Evolutionary conservation across 2,888 invertebrate species (phyloP).

Genomic region (Chaitophorus viminalis): DNA sequence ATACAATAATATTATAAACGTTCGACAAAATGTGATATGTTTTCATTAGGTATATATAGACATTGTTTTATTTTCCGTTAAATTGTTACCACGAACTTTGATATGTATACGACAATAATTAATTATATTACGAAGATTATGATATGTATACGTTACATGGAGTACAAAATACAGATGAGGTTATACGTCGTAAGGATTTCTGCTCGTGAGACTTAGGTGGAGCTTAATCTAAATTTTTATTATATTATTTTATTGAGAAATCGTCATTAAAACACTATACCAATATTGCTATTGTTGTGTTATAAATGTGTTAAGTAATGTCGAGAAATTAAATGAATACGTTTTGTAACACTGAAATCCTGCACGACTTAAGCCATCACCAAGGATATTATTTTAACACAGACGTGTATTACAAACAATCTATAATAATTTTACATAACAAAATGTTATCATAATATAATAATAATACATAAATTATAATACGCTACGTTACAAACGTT

Average conservation of each 20-base stretch:
- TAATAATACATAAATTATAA: neutral
- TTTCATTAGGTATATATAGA: constrained; percentile 28
- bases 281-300: too few species aligned
- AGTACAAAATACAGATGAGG: neutral
- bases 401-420: neutral
- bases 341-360: neutral
- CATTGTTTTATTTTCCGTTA: neutral
- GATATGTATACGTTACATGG: neutral
- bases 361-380: neutral
- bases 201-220: neutral
- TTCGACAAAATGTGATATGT: constrained; percentile 24
- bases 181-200: too few species aligned
- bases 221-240: neutral
- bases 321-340: too few species aligned
- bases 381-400: neutral
- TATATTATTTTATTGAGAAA: too few species aligned
- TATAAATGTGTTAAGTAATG: too few species aligned
- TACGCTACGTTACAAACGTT: constrained; percentile 21
- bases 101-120: neutral
- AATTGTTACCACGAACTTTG: neutral
- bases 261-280: too few species aligned
- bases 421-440: neutral
- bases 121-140: neutral
- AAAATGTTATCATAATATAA: neutral
- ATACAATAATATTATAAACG: neutral